Evolutionary conservation across 2,797 vertebrate species (phyloP).

Genomic region (Tragelaphus eurycerus): DNA sequence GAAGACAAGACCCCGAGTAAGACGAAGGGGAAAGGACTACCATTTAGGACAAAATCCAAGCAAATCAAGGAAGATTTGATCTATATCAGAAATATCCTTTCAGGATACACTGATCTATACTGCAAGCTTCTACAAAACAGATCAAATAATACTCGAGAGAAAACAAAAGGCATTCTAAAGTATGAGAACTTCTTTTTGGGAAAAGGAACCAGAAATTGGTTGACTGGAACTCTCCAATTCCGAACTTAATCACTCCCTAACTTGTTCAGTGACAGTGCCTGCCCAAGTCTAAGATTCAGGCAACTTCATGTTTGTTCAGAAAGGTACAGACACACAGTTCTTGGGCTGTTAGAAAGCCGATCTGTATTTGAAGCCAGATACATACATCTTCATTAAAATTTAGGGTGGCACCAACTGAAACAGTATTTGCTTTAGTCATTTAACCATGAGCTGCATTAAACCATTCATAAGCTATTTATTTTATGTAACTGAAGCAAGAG

Average conservation of each 20-base stretch:
- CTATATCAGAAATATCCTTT: background rate
- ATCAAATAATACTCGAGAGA: background rate
- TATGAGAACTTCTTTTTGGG: background rate
- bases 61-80: constrained; percentile 14
- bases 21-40: background rate
- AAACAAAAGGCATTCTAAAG: background rate
- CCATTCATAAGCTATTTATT: background rate
- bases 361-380: background rate
- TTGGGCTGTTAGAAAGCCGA: background rate
- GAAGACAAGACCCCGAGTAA: background rate
- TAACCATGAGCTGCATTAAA: background rate
- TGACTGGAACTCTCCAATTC: background rate
- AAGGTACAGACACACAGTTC: background rate
- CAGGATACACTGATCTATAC: background rate
- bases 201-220: background rate
- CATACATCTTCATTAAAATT: background rate
- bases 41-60: background rate
- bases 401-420: background rate
- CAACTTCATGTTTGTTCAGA: background rate
- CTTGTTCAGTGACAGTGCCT: background rate
- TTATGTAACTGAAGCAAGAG: background rate
- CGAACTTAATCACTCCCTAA: background rate
- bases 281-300: background rate
- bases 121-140: background rate
- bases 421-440: background rate